Base-by-base conservation (phyloP, 2,888 invertebrate genomes). In the Agrochola lota region DNA sequence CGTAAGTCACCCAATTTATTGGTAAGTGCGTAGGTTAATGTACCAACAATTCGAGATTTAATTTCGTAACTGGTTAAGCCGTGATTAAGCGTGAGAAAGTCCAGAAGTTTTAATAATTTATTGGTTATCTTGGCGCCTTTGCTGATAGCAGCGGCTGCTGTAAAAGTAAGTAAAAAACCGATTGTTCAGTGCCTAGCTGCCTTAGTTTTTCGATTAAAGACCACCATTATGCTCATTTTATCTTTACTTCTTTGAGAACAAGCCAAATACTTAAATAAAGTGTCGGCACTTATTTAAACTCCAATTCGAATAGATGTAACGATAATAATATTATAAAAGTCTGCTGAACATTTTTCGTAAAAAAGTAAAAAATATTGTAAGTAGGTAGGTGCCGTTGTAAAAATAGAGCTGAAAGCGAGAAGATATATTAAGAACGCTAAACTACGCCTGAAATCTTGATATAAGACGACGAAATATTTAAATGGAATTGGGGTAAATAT, bases 1-100 rank as follows among this genome's bases (percentile, higher is more conserved):
- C 88, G 86, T 81, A 89, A 87, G 73, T 80, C 12, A 80, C 68
- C 62, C 81, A 83, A 85, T 82, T 71, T 67, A 77, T 86, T 77
- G 74, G 52, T 77, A 73, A 84, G 83, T 86, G 85, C 81, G 82
- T 86, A 81, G 68, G 81, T 79, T 78, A 81, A 62, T n/a, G 49
- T 68, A 78, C 63, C 63, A 64, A 76, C 80, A 67, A 70, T 69
- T 35, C 57, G 64, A 67, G 60, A 69, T 71, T 66, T 40, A 12
- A 74, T 84, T 80, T 77, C 67, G 74, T 74, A 79, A 85, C 63
- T 68, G 49, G n/a, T 57, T 63, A 59, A 52, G 12, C 26, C 57
- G 49, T 80, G 68, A 72, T 64, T 75, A 81, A 74, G 62, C 63
- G 49, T 79, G 68, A 76, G 71, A 77, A 81, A 64, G 49, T 63